phyloP scores from a whole-genome alignment of 2,113 vertebrate genomes.

The Callaeas wilsoni region DNA sequence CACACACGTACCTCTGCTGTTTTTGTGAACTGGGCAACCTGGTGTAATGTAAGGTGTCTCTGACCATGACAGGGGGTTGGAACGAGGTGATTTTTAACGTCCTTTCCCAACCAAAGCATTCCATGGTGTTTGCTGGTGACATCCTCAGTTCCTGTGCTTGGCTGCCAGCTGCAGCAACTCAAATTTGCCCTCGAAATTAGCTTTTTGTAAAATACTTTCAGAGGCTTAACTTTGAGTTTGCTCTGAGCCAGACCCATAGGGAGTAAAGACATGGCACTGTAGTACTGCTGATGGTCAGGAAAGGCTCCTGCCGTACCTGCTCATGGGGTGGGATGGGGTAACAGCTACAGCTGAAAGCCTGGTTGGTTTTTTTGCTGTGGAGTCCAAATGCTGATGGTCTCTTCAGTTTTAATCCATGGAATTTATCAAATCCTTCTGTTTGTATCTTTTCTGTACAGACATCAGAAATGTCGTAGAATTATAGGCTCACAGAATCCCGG shows the following conservation, averaged over 20 bases:
- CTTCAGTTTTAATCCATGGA: neutral
- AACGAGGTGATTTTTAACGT: neutral
- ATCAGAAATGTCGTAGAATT: neutral
- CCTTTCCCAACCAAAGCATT: neutral
- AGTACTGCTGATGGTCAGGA: neutral
- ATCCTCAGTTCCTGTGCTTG: neutral
- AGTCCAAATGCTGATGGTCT: neutral
- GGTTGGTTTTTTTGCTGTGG: neutral
- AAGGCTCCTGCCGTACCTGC: neutral
- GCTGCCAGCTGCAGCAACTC: neutral
- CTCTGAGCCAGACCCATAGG: neutral
- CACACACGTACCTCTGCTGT: neutral
- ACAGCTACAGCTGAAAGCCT: neutral
- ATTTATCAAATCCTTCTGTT: neutral
- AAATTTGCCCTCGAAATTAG: neutral
- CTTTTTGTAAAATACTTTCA: neutral
- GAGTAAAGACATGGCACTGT: accelerated
- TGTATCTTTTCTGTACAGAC: neutral
- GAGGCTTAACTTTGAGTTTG: neutral
- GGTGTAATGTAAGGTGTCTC: neutral
- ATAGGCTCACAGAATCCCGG: neutral
- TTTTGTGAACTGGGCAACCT: neutral
- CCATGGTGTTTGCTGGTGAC: neutral
- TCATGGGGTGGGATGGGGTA: neutral
- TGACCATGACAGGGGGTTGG: neutral